A percentile compares a stretch with the other conserved stretches of the same genome.
These are phyloP conservation scores for Drymonia ruficornis DNA, from an alignment of 2,888 invertebrate species.

Conservation along the genomic window DNA sequence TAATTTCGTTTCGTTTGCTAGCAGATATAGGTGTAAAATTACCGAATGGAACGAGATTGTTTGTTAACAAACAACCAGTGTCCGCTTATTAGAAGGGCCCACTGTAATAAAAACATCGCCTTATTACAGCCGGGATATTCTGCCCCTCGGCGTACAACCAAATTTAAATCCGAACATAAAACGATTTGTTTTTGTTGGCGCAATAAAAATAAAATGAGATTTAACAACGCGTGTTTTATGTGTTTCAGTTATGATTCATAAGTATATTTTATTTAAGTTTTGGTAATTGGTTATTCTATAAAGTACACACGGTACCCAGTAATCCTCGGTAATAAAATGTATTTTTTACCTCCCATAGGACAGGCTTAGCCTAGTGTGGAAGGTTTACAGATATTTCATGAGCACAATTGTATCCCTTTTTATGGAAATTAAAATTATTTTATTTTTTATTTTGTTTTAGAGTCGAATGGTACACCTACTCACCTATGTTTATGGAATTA, in stretches of 20 bases:
- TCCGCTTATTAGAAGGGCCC: slow-evolving; percentile 77
- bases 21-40: slow-evolving; percentile 73
- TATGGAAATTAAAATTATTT: too few species aligned
- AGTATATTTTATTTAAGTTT: slow-evolving; percentile 28
- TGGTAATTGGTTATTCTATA: too few species aligned
- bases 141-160: slow-evolving; percentile 57
- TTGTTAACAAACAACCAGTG: slow-evolving; percentile 75
- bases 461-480: too few species aligned
- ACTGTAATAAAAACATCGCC: slow-evolving; percentile 79
- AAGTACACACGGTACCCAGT: too few species aligned
- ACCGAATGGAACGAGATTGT: slow-evolving; percentile 72
- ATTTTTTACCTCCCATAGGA: too few species aligned
- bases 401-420: too few species aligned
- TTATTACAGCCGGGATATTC: slow-evolving; percentile 64
- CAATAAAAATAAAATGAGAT: slow-evolving; percentile 72
- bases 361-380: too few species aligned
- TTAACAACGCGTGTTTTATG: slow-evolving; percentile 61
- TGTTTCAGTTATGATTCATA: slow-evolving; percentile 51
- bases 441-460: too few species aligned
- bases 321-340: too few species aligned
- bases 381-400: too few species aligned
- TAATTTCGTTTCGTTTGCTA: slow-evolving; percentile 60
- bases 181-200: slow-evolving; percentile 72
- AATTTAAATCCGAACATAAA: slow-evolving; percentile 77
- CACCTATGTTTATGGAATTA: too few species aligned